A percentile compares a stretch with the other conserved stretches of the same genome.
Evolutionary conservation across 2,113 vertebrate species (phyloP).

Genomic region (Leucosticte australis): DNA sequence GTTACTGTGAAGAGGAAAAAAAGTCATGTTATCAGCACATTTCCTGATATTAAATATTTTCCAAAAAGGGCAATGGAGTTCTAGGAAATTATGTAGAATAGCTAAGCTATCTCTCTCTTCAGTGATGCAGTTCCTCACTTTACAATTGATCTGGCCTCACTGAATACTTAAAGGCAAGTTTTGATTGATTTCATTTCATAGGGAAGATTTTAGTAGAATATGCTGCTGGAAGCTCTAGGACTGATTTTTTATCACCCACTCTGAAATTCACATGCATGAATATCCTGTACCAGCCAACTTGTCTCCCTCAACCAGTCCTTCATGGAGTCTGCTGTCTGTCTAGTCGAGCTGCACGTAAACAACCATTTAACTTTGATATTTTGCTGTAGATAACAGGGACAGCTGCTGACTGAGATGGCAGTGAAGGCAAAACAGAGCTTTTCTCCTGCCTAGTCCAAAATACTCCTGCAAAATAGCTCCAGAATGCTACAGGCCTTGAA

Average conservation of each 20-base stretch:
- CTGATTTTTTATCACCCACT: background rate
- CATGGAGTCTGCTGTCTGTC: background rate
- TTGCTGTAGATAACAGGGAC: background rate
- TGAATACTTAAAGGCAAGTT: background rate
- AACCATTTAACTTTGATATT: background rate
- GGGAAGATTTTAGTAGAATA: background rate
- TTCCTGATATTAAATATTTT: background rate
- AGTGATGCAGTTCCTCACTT: background rate
- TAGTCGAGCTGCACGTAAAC: accelerated
- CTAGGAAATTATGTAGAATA: background rate
- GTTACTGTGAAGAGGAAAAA: background rate
- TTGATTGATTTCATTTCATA: background rate
- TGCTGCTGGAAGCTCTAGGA: background rate
- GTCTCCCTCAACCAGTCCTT: background rate
- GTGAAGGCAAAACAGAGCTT: background rate
- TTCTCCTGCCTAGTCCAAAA: background rate
- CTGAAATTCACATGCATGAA: background rate
- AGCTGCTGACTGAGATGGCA: background rate
- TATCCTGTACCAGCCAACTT: background rate
- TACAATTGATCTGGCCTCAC: background rate
- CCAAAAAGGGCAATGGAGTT: background rate
- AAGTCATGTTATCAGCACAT: background rate
- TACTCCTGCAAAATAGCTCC: background rate
- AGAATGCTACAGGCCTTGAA: background rate
- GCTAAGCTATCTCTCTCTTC: background rate